Evolutionary conservation across 2,888 invertebrate genomes (phyloP).

Genomic region (Drosophila pegasa): DNA sequence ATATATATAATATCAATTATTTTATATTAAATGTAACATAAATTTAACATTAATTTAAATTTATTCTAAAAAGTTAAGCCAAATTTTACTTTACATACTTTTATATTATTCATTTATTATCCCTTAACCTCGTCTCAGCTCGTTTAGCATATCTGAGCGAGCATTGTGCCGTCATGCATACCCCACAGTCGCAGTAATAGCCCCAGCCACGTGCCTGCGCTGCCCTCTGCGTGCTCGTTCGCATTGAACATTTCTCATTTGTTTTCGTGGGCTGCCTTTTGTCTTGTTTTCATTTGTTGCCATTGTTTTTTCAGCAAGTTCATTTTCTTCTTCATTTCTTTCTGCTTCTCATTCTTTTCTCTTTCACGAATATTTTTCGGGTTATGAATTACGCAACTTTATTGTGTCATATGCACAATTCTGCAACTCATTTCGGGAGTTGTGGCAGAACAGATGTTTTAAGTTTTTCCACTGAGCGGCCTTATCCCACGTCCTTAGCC

Average conservation of each 20-base stretch:
- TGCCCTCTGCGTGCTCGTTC: neutral
- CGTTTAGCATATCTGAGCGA: neutral
- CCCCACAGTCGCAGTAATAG: too few relatives aligned
- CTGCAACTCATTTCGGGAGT: slow-evolving; percentile 47
- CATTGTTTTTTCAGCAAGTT: slow-evolving; percentile 27
- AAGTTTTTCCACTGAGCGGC: slow-evolving; percentile 23
- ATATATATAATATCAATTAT: too few relatives aligned
- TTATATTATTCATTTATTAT: too few relatives aligned
- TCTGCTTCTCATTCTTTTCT: slow-evolving; percentile 3
- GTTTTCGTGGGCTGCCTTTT: slow-evolving; percentile 54
- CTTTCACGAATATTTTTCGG: neutral
- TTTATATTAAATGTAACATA: too few relatives aligned
- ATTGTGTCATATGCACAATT: slow-evolving; percentile 67
- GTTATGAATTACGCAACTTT: slow-evolving; percentile 52
- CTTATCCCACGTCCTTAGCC: slow-evolving; percentile 48
- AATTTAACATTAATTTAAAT: too few relatives aligned
- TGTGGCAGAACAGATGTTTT: slow-evolving; percentile 65
- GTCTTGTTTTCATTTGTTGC: slow-evolving; percentile 22
- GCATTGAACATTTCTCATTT: slow-evolving; percentile 32
- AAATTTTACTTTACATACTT: too few relatives aligned
- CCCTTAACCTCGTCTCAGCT: neutral
- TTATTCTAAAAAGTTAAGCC: too few relatives aligned
- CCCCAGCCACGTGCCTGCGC: neutral
- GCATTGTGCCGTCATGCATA: neutral
- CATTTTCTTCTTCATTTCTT: slow-evolving; percentile 34